Conservation (phyloP, 2,797 vertebrate genomes). For the Gymnothorax reevesii region DNA sequence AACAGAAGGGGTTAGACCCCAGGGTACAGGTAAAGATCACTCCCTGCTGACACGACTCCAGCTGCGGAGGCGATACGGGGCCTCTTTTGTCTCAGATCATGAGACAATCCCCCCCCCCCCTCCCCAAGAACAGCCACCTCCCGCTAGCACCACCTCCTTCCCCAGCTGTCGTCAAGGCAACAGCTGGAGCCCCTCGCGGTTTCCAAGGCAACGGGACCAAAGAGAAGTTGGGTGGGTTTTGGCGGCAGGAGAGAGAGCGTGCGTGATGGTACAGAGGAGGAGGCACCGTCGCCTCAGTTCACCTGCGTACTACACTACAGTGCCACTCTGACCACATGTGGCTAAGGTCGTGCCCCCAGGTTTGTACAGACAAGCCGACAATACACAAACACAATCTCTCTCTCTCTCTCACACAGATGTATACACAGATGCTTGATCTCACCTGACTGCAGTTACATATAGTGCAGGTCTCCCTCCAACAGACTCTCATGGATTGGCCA, state of each 20-base stretch:
- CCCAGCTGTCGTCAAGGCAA: conserved; percentile 28
- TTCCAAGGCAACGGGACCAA: background rate
- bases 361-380: background rate
- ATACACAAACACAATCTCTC: background rate
- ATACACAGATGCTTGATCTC: background rate
- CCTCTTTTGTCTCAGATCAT: background rate
- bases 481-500: too few species aligned
- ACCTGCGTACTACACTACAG: too few species aligned
- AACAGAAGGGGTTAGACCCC: background rate
- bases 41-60: background rate
- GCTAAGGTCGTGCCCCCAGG: too few species aligned
- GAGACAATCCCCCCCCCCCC: background rate
- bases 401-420: background rate
- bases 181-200: conserved; percentile 21
- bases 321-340: too few species aligned
- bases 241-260: background rate
- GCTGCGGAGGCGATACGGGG: background rate
- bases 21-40: background rate
- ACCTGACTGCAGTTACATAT: background rate
- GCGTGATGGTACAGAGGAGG: background rate
- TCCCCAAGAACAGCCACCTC: background rate
- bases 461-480: background rate
- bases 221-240: background rate
- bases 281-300: background rate
- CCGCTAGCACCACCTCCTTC: background rate